Conservation (phyloP, 2,113 vertebrate genomes). For the Lophius piscatorius region DNA sequence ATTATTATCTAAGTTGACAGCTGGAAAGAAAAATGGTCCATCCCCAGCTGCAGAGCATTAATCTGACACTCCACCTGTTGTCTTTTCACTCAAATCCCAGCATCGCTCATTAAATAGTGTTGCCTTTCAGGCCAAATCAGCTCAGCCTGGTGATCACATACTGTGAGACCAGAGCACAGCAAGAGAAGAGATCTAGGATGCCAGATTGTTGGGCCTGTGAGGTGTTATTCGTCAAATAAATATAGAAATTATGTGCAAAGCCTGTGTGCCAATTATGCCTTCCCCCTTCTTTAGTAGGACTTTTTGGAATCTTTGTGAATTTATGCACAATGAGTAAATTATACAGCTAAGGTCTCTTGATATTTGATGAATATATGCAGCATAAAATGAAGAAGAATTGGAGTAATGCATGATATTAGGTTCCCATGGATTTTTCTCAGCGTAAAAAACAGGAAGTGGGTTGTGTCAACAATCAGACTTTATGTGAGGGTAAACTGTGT, state of each 20-base stretch:
- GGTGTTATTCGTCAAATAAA: slow-evolving; percentile 78
- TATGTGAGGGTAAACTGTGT: slow-evolving; percentile 1
- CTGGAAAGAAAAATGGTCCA: slow-evolving; percentile 65
- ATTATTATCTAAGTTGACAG: slow-evolving; percentile 66
- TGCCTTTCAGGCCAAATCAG: slow-evolving; percentile 74
- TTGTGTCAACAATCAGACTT: slow-evolving; percentile 5
- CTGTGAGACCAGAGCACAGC: slow-evolving; percentile 61
- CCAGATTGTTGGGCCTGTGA: slow-evolving; percentile 67
- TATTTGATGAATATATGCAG: background rate
- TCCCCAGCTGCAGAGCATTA: slow-evolving; percentile 70
- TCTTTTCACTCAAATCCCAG: slow-evolving; percentile 59
- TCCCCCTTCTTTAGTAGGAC: slow-evolving; percentile 58
- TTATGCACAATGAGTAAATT: slow-evolving; percentile 21
- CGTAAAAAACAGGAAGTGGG: background rate
- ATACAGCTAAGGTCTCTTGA: slow-evolving; percentile 2
- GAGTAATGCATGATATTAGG: background rate
- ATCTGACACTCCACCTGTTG: slow-evolving; percentile 79
- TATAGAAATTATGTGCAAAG: slow-evolving; percentile 74
- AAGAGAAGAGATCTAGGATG: slow-evolving; percentile 49
- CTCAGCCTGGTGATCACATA: slow-evolving; percentile 69
- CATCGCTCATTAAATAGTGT: slow-evolving; percentile 71
- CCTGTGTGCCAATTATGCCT: slow-evolving; percentile 65
- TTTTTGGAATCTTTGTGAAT: slow-evolving; percentile 42
- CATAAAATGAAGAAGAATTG: background rate
- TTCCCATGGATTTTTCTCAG: slow-evolving; percentile 4